Evolutionary conservation across 2,888 invertebrate species (phyloP).

Genomic region (Brenthis hecate): DNA sequence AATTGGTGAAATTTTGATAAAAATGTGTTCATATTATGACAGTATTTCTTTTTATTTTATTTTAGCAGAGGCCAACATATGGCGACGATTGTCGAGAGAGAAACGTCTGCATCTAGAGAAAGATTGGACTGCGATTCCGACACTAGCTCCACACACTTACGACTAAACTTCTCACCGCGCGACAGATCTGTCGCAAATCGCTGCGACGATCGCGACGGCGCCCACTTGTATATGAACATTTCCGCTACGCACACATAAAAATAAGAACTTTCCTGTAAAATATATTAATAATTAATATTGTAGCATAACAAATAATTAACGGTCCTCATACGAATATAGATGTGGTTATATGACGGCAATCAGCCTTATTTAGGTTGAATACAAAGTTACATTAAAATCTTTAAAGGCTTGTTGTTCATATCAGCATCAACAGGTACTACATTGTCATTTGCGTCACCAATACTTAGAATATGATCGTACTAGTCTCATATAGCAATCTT

Average conservation of each 20-base stretch:
- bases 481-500: conserved; percentile 15
- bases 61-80: conserved; percentile 64
- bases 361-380: conserved; percentile 22
- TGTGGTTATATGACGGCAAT: conserved; percentile 21
- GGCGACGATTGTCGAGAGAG: conserved; percentile 78
- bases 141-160: conserved; percentile 61
- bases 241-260: conserved; percentile 69
- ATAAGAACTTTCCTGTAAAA: not conserved
- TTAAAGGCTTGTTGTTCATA: conserved; percentile 2
- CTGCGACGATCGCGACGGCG: conserved; percentile 64
- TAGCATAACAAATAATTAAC: not conserved
- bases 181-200: conserved; percentile 51
- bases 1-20: not conserved
- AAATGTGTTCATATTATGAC: not conserved
- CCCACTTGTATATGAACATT: conserved; percentile 79
- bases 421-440: conserved; percentile 5
- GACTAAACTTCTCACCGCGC: conserved; percentile 63
- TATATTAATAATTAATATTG: not conserved
- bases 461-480: conserved; percentile 6
- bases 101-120: conserved; percentile 68
- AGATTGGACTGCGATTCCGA: conserved; percentile 61
- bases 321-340: not conserved
- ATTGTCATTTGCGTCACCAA: conserved; percentile 13
- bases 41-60: not conserved
- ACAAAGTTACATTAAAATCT: conserved; percentile 19